Evolutionary conservation across 2,888 invertebrate species (phyloP), one percentile per base, ranked within the genome.

Genomic region (Hypselothyrea guttata): DNA sequence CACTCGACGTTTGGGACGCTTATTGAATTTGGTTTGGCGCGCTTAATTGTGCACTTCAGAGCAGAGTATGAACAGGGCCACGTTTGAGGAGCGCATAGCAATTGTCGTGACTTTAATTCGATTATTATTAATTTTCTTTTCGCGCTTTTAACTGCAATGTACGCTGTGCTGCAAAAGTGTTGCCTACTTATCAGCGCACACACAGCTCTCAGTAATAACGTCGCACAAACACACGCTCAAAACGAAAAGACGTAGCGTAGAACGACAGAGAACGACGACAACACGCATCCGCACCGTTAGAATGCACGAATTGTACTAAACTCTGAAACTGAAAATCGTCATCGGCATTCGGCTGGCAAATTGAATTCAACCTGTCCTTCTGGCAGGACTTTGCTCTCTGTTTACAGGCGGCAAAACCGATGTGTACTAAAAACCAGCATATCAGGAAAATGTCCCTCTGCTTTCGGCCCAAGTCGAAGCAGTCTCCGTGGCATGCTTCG

Each of bases 271-370:
- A 31, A 48, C 42, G 12, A 16, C 37, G 8, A 52, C 16, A 48
- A 53, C 18, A 47, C 76, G 84, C 89, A 89, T 86, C 89, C 89
- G 87, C 66, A 88, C 87, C 87, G 86, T 87, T 82, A 78, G 88
- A 89, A 87, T 75, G 87, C 88, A 89, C 89, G 89, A 88, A 87
- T 88, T 89, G 89, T 89, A 89, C 89, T 89, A 89, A 89, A 88
- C 40, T 44, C 35, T 22, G 22, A 22, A 22, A 33, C 49, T 58
- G 45, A 33, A 45, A 55, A 47, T 68, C 53, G 60, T 56, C 55
- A 41, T 51, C 5, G 22, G 37, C 41, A 49, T 30, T 62, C 64
- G 38, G 16, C 38, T 41, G 53, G 77, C 81, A 86, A 78, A 86
- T 78, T 81, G 69, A 78, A 78, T 81, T 68, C 15, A 28, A 16